phyloP scores from a whole-genome alignment of 2,888 invertebrate species.

The Napeogenes inachia region DNA sequence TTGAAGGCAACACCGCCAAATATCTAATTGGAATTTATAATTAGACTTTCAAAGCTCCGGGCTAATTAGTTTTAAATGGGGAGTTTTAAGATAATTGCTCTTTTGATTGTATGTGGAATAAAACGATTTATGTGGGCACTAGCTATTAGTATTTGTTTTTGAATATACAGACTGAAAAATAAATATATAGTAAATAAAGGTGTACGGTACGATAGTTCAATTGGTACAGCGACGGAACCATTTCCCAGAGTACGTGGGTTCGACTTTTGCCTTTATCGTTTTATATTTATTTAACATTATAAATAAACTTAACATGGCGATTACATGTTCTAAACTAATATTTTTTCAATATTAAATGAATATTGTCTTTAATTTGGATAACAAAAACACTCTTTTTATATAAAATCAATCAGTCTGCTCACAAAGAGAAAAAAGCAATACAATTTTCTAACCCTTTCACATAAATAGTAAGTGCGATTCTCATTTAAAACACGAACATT shows the following conservation, averaged over 20 bases:
- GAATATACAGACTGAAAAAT: no score
- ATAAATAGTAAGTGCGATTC: conserved; percentile 72
- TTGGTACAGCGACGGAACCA: no score
- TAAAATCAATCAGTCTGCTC: conserved; percentile 51
- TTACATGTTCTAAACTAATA: no score
- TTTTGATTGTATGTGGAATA: conserved; percentile 5
- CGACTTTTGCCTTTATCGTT: no score
- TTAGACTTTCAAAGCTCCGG: conserved; percentile 54
- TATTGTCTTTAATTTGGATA: no score
- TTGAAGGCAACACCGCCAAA: conserved; percentile 57
- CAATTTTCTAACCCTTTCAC: conserved; percentile 64
- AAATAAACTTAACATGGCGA: no score
- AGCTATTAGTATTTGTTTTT: no score
- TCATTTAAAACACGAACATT: conserved; percentile 67
- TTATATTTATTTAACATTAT: no score
- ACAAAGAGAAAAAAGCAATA: conserved; percentile 54
- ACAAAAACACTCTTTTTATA: conserved; percentile 32
- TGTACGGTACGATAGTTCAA: no score
- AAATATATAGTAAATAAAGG: no score
- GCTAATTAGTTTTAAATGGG: conserved; percentile 65
- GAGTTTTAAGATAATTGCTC: conserved; percentile 29
- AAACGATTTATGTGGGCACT: conserved; percentile 1
- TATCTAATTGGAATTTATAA: conserved; percentile 76
- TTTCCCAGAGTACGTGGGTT: no score
- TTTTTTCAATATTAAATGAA: no score